phyloP scores from a whole-genome alignment of 2,888 invertebrate species.

The Portevinia maculata region DNA sequence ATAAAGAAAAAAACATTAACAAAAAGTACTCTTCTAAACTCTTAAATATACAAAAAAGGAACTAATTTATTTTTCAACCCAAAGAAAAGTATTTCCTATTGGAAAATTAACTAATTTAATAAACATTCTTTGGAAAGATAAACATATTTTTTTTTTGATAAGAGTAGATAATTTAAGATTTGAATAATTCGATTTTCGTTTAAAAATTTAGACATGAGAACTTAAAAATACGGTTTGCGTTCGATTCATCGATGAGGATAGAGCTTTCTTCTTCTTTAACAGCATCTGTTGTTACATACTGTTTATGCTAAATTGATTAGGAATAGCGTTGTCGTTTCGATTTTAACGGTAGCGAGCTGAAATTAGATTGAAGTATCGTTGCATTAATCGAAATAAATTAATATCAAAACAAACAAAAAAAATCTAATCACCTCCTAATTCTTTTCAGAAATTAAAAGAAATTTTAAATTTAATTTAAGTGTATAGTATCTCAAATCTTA shows the following conservation, averaged over 20 bases:
- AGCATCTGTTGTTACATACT: background rate
- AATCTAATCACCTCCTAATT: background rate
- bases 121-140: slow-evolving; percentile 3
- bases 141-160: slow-evolving; percentile 1
- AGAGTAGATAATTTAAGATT: background rate
- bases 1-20: background rate
- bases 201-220: slow-evolving; percentile 9
- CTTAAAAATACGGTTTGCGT: slow-evolving; percentile 32
- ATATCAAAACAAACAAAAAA: background rate
- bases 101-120: slow-evolving; percentile 5
- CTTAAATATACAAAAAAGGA: slow-evolving; percentile 15
- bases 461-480: too few species aligned
- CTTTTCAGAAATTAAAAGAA: slow-evolving; percentile 9
- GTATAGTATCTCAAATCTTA: slow-evolving; percentile 83
- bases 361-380: background rate
- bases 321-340: slow-evolving; percentile 4
- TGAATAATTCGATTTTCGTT: slow-evolving; percentile 20
- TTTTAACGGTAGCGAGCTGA: slow-evolving; percentile 52
- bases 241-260: slow-evolving; percentile 38
- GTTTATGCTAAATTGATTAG: background rate
- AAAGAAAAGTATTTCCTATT: background rate
- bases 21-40: background rate
- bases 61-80: background rate
- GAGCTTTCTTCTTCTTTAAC: background rate
- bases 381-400: background rate